Evolutionary conservation across 2,797 vertebrate species (phyloP).

Genomic region (Discoglossus pictus): DNA sequence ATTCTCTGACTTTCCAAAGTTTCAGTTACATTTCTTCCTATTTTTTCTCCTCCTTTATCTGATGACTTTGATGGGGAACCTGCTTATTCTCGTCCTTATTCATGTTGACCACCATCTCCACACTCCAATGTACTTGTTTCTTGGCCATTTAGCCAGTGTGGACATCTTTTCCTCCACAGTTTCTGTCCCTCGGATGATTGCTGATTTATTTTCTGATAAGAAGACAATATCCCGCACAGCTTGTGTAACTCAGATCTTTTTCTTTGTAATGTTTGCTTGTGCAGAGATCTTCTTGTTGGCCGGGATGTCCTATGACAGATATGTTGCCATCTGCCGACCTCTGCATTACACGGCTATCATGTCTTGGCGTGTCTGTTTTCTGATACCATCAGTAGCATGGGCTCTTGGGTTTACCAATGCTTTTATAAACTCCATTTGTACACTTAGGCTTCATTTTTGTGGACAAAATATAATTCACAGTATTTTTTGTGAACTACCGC

Average conservation of each 20-base stretch:
- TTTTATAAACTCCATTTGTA: not conserved
- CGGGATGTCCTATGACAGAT: conserved; percentile 32
- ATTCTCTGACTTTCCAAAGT: conserved; percentile 29
- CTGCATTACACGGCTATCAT: conserved; percentile 24
- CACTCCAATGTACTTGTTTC: conserved; percentile 49
- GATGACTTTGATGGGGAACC: conserved; percentile 13
- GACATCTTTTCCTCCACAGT: conserved; percentile 27
- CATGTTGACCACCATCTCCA: conserved; percentile 15
- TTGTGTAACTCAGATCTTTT: conserved; percentile 21
- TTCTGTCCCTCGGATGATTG: conserved; percentile 28
- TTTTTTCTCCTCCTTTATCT: conserved; percentile 33
- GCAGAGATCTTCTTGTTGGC: conserved; percentile 24
- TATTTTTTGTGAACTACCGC: conserved; percentile 54
- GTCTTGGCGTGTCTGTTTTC: conserved; percentile 8
- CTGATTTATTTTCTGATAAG: not conserved
- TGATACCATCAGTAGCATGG: conserved; percentile 1
- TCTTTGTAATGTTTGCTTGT: not conserved
- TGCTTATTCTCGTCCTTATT: conserved; percentile 22
- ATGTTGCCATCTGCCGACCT: conserved; percentile 33
- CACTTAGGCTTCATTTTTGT: conserved; percentile 32
- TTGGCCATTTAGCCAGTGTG: conserved; percentile 23
- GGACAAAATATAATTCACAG: conserved; percentile 38
- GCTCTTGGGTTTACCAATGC: conserved; percentile 8
- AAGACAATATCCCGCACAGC: not conserved
- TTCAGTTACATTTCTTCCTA: conserved; percentile 18